Evolutionary conservation across 2,113 vertebrate genomes (phyloP), one percentile per base, ranked within the genome.

Genomic region (Promerops cafer): DNA sequence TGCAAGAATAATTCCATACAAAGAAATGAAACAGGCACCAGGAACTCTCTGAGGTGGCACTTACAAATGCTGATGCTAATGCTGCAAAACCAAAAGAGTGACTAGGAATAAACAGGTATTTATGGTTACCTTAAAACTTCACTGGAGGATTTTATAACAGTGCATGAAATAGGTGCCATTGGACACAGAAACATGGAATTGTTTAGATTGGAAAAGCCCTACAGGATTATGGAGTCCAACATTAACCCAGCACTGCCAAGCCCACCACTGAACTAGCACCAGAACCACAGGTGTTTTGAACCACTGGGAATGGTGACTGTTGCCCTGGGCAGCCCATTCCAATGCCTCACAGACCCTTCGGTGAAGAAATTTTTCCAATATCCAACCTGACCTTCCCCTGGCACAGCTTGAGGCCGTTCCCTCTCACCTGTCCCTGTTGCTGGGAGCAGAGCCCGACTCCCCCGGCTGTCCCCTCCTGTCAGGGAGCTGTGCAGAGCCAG

Each of bases 1-100:
- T 47, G 96, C 97, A 98, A 98, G 96, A 98, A 96, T 96, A 97
- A 97, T 97, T 98, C 96, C 91, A 86, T 52, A 71, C 59, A 89
- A 92, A 96, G 94, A 90, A 80, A 61, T 35, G 88, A 96, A 93
- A 84, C 54, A 70, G 77, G 52, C n/a, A 80, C 90, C 94, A 72
- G 88, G 95, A 93, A 94, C 89, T 93, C 93, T 97, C 93, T 53
- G 54, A 93, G 96, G 97, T 69, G 95, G 78, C 64, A 42, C 91
- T 90, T 79, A 83, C 63, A 92, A 97, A 94, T 76, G 75, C 92
- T 87, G 92, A 83, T 93, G 94, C 79, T 96, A 96, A 96, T 87
- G 90, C 90, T 92, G 63, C 52, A 92, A 93, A 90, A 24, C 69
- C 78, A 81, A 91, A 94, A 42, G 49, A 77, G n/a, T 8, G 6